Evolutionary conservation across 2,888 invertebrate genomes (phyloP).

Genomic region (Zhuqinia jingwanae): DNA sequence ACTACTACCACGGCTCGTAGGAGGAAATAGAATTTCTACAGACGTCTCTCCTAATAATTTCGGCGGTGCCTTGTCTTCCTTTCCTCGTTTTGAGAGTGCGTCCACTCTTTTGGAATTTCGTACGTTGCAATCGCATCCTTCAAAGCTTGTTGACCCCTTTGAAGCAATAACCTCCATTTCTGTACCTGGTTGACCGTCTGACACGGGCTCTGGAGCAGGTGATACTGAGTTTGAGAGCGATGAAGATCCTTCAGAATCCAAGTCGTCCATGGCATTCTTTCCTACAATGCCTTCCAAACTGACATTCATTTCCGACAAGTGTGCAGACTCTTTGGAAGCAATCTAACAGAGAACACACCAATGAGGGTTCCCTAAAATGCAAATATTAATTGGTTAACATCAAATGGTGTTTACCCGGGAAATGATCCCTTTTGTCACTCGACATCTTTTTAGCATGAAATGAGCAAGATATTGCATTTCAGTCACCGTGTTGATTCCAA

Average conservation of each 20-base stretch:
- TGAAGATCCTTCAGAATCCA: conserved; percentile 33
- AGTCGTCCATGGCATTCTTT: conserved; percentile 49
- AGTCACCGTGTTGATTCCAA: conserved; percentile 67
- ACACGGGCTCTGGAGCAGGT: background rate
- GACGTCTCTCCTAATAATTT: background rate
- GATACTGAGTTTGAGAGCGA: background rate
- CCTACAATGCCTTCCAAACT: conserved; percentile 63
- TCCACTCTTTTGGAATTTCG: background rate
- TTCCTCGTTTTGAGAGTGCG: background rate
- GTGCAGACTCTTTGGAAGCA: conserved; percentile 55
- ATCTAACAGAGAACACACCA: conserved; percentile 52
- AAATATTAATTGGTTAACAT: too few relatives aligned
- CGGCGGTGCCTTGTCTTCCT: background rate
- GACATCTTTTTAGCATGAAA: conserved; percentile 73
- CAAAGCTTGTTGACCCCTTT: background rate
- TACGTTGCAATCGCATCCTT: conserved; percentile 32
- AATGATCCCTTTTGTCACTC: conserved; percentile 73
- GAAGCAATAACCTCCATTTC: too few relatives aligned
- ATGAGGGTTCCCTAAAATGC: too few relatives aligned
- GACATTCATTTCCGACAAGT: conserved; percentile 63
- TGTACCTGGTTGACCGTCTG: background rate
- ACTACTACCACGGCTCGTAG: background rate
- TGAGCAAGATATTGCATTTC: conserved; percentile 75
- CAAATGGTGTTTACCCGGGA: conserved; percentile 50
- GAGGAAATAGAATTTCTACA: conserved; percentile 15